Evolutionary conservation across 2,113 vertebrate genomes (phyloP).

Genomic region (Ailuropoda melanoleuca): DNA sequence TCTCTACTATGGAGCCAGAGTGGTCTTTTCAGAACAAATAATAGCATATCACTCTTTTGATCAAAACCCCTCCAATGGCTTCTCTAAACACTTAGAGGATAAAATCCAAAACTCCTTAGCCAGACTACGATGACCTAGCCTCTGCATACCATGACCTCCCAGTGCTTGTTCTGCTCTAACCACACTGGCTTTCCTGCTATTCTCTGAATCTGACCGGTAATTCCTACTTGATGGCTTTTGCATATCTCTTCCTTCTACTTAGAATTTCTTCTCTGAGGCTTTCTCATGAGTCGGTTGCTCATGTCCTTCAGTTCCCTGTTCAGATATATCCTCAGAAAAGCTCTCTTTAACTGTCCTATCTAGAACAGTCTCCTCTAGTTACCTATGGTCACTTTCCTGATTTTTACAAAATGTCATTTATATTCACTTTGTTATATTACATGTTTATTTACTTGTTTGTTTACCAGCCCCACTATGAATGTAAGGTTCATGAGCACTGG

Average conservation of each 20-base stretch:
- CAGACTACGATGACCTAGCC: neutral
- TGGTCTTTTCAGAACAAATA: neutral
- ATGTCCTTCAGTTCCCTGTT: neutral
- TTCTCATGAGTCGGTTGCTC: neutral
- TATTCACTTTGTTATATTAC: neutral
- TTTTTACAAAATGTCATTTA: neutral
- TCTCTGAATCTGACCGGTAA: neutral
- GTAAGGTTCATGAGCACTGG: neutral
- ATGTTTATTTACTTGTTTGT: neutral
- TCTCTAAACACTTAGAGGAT: neutral
- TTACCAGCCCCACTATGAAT: neutral
- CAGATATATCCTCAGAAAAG: neutral
- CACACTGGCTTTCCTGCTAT: neutral
- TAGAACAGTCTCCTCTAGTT: neutral
- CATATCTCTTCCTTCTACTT: neutral
- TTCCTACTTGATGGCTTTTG: neutral
- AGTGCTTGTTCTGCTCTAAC: neutral
- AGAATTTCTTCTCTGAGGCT: neutral
- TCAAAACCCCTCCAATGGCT: neutral
- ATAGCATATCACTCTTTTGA: neutral
- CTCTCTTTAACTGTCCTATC: neutral
- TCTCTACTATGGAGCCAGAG: neutral
- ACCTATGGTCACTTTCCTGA: neutral
- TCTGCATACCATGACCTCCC: neutral
- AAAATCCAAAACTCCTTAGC: neutral